Percentiles rank a stretch among this genome's conserved stretches.
Conservation (phyloP, 2,888 invertebrate genomes). For the Prosopocoilus inquinatus region DNA sequence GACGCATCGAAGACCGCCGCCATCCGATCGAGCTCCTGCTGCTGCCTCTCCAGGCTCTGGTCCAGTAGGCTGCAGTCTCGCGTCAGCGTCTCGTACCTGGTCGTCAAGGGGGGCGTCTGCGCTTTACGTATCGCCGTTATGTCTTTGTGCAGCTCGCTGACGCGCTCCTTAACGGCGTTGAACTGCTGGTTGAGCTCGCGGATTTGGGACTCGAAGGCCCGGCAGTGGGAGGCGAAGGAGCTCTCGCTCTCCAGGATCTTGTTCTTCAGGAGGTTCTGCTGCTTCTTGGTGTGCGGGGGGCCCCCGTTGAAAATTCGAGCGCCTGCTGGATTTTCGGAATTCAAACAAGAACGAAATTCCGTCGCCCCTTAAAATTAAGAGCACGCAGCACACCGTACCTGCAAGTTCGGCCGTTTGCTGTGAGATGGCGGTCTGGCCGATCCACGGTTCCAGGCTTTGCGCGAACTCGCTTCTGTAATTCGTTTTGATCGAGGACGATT, state of each 20-base stretch:
- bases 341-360: too few relatives aligned
- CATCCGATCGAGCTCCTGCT: constrained; percentile 60
- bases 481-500: constrained; percentile 55
- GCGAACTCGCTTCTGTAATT: constrained; percentile 66
- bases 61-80: constrained; percentile 61
- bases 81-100: constrained; percentile 56
- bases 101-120: constrained; percentile 44
- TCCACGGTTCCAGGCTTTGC: constrained; percentile 61
- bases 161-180: constrained; percentile 60
- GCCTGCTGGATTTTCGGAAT: constrained; percentile 33
- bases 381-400: too few relatives aligned
- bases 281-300: constrained; percentile 46
- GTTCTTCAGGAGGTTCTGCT: constrained; percentile 45
- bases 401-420: constrained; percentile 49
- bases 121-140: constrained; percentile 61
- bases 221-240: constrained; percentile 63
- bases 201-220: constrained; percentile 58
- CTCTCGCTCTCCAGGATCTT: constrained; percentile 55
- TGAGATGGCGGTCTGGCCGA: constrained; percentile 51
- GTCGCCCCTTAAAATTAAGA: too few relatives aligned
- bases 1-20: constrained; percentile 61
- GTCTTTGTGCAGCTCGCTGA: constrained; percentile 69
- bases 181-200: constrained; percentile 62
- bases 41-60: constrained; percentile 61
- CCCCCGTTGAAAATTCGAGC: constrained; percentile 43